phyloP scores from a whole-genome alignment of 2,888 invertebrate genomes.

The Rhingia campestris region DNA sequence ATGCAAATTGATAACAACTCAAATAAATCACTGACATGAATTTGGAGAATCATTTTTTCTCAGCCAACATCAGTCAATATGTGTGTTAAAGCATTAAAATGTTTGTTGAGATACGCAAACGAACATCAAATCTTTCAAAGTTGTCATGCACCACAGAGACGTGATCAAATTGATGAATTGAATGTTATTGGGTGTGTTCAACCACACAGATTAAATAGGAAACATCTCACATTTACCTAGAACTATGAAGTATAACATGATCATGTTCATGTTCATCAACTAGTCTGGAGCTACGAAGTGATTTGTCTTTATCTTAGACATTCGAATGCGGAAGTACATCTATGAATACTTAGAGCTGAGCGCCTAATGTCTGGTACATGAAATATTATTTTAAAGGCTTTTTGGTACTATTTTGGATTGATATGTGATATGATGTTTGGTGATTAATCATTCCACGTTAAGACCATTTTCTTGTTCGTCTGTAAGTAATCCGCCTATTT shows the following conservation, averaged over 20 bases:
- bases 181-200: conserved; percentile 23
- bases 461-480: too few species aligned
- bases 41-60: not conserved
- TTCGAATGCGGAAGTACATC: conserved; percentile 23
- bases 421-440: too few species aligned
- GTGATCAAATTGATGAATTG: conserved; percentile 28
- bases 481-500: too few species aligned
- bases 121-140: not conserved
- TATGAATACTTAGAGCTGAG: too few species aligned
- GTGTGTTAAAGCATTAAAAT: not conserved
- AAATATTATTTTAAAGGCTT: too few species aligned
- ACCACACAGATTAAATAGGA: not conserved
- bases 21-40: conserved; percentile 2
- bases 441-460: too few species aligned
- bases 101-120: not conserved
- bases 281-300: not conserved
- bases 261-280: not conserved
- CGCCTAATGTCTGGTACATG: too few species aligned
- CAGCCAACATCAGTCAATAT: not conserved
- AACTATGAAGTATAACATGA: not conserved
- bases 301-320: conserved; percentile 6
- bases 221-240: not conserved
- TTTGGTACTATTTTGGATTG: too few species aligned
- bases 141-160: conserved; percentile 22
- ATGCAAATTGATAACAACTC: conserved; percentile 3